Conservation (phyloP, 2,113 vertebrate genomes). For the Zapornia atra region DNA sequence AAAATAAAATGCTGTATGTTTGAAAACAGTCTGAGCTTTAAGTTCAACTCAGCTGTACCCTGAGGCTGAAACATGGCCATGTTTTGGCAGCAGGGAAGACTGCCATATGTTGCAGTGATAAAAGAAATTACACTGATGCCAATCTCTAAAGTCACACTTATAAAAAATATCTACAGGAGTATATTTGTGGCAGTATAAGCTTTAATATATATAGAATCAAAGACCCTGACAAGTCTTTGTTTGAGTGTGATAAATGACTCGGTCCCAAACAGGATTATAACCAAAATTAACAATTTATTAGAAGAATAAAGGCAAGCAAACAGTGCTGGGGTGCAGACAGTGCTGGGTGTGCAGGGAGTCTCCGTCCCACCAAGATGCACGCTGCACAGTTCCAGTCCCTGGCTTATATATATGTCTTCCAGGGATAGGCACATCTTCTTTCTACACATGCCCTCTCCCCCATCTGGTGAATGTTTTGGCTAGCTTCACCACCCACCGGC, state of each 20-base stretch:
- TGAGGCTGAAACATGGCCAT: conserved; percentile 59
- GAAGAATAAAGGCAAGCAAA: too few species aligned
- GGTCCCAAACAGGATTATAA: too few species aligned
- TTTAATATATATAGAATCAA: not conserved
- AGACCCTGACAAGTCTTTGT: not conserved
- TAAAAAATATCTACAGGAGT: conserved; percentile 1
- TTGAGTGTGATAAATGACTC: not conserved
- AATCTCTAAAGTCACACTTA: conserved; percentile 33
- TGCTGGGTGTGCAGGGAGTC: too few species aligned
- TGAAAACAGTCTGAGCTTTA: conserved; percentile 55
- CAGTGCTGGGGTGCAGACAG: too few species aligned
- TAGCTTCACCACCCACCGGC: too few species aligned
- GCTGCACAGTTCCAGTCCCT: too few species aligned
- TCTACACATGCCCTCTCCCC: too few species aligned
- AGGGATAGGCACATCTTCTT: too few species aligned
- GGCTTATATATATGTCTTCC: too few species aligned
- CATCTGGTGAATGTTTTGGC: too few species aligned
- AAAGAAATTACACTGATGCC: conserved; percentile 43
- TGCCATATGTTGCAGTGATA: conserved; percentile 62
- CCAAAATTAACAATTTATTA: too few species aligned
- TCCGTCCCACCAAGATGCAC: too few species aligned
- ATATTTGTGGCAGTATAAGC: not conserved
- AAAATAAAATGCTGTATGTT: conserved; percentile 31
- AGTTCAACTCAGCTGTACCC: conserved; percentile 53
- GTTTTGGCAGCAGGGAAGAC: conserved; percentile 55